Conservation (phyloP, 2,888 invertebrate genomes). For the Aelia acuminata region DNA sequence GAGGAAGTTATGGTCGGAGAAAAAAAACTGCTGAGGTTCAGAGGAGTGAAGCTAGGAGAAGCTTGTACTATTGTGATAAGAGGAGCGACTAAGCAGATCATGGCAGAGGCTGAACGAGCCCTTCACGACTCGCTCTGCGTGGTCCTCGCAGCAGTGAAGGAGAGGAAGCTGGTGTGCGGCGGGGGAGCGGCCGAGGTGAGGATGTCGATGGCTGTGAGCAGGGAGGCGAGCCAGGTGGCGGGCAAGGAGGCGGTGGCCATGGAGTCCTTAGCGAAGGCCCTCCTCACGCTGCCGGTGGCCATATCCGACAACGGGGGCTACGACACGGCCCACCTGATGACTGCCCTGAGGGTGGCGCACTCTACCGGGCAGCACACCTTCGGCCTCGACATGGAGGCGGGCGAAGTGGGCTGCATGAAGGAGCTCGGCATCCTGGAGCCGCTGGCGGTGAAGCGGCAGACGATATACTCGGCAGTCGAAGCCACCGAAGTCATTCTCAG, state of each 20-base stretch:
- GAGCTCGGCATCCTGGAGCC: constrained; percentile 95
- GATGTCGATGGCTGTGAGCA: constrained; percentile 95
- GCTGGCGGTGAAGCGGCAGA: constrained; percentile 96
- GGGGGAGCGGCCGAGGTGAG: constrained; percentile 96
- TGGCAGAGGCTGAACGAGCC: constrained; percentile 98
- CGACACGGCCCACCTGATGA: constrained; percentile 94
- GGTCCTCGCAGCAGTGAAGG: constrained; percentile 93
- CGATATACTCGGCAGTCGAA: constrained; percentile 93
- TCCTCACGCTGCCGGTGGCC: constrained; percentile 91
- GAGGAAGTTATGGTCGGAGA: constrained; percentile 99
- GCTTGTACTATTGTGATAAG: constrained; percentile 97
- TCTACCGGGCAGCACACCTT: constrained; percentile 82
- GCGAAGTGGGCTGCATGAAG: constrained; percentile 91
- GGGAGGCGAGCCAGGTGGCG: constrained; percentile 87
- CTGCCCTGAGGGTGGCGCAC: constrained; percentile 91
- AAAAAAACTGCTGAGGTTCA: constrained; percentile 93
- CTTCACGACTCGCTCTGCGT: constrained; percentile 99
- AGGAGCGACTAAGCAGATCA: constrained; percentile 97
- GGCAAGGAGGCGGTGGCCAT: constrained; percentile 98
- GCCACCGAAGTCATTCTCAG: constrained; percentile 99
- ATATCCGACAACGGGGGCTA: constrained; percentile 99
- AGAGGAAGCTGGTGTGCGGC: constrained; percentile 91
- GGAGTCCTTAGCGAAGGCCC: constrained; percentile 93
- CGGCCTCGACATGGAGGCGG: constrained; percentile 90
- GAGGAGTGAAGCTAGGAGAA: constrained; percentile 94